Evolutionary conservation across 2,113 vertebrate genomes (phyloP).

Genomic region (Gracilinanus agilis): DNA sequence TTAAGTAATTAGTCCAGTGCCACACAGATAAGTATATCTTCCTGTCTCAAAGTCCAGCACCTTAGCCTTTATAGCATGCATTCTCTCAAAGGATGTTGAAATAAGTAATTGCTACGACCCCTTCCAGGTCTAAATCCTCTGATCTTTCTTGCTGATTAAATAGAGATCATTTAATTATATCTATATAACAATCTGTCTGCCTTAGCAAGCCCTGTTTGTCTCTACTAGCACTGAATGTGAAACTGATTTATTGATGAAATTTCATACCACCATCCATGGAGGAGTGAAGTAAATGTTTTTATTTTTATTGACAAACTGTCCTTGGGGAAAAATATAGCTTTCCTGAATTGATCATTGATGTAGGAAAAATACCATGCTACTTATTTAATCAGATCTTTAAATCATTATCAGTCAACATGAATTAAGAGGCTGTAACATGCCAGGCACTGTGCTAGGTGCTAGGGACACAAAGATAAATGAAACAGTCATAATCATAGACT

Average conservation of each 20-base stretch:
- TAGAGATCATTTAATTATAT: neutral
- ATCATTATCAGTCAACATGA: neutral
- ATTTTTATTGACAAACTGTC: conserved; percentile 3
- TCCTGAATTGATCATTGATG: conserved; percentile 25
- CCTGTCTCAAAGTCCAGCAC: neutral
- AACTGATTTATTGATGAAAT: conserved; percentile 51
- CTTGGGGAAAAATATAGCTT: neutral
- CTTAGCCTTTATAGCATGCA: neutral
- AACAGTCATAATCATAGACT: neutral
- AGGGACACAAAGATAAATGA: neutral
- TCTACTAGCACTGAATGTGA: conserved; percentile 37
- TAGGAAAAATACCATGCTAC: conserved; percentile 16
- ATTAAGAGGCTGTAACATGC: neutral
- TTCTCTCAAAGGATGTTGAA: neutral
- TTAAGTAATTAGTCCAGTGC: neutral
- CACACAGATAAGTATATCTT: neutral
- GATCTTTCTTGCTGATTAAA: neutral
- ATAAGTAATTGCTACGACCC: neutral
- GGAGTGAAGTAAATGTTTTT: conserved; percentile 30
- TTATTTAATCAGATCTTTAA: conserved; percentile 35
- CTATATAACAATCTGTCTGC: neutral
- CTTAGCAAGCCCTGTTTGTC: neutral
- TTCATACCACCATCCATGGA: neutral
- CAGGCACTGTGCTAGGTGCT: neutral
- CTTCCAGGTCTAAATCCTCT: neutral